phyloP scores from a whole-genome alignment of 2,888 invertebrate genomes.

The Pyrrhopygopsis socrates region DNA sequence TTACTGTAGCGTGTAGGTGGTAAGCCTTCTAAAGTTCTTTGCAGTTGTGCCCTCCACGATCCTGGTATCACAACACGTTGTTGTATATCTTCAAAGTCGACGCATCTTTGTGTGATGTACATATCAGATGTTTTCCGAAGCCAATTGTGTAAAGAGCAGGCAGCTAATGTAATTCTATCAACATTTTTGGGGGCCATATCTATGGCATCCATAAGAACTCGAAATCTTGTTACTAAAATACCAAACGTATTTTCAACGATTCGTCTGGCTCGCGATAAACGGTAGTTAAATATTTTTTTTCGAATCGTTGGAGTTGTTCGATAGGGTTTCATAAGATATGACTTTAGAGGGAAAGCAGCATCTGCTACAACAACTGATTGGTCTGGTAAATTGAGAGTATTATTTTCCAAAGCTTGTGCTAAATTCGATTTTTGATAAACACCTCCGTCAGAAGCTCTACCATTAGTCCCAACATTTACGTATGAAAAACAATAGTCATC shows the following conservation, averaged over 20 bases:
- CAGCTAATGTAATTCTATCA: constrained; percentile 75
- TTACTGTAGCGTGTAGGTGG: constrained; percentile 12
- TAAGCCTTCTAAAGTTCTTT: constrained; percentile 54
- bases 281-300: not conserved
- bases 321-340: constrained; percentile 72
- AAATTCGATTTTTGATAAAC: constrained; percentile 39
- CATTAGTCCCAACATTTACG: constrained; percentile 57
- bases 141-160: constrained; percentile 83
- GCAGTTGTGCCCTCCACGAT: constrained; percentile 72
- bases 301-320: constrained; percentile 54
- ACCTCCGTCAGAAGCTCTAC: constrained; percentile 67
- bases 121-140: constrained; percentile 76
- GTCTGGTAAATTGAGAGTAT: constrained; percentile 57
- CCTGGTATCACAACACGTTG: constrained; percentile 72
- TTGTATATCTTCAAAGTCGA: constrained; percentile 70
- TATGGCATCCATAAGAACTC: constrained; percentile 63
- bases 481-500: constrained; percentile 63
- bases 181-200: constrained; percentile 68
- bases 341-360: constrained; percentile 69
- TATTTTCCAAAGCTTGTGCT: constrained; percentile 53
- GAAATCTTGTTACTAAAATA: constrained; percentile 50
- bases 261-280: not conserved
- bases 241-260: not conserved
- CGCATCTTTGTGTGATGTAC: constrained; percentile 78
- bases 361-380: constrained; percentile 62